Percentiles rank a stretch among this genome's conserved stretches.
Evolutionary conservation across 2,797 vertebrate species (phyloP).

Genomic region (Austrolebias charrua): DNA sequence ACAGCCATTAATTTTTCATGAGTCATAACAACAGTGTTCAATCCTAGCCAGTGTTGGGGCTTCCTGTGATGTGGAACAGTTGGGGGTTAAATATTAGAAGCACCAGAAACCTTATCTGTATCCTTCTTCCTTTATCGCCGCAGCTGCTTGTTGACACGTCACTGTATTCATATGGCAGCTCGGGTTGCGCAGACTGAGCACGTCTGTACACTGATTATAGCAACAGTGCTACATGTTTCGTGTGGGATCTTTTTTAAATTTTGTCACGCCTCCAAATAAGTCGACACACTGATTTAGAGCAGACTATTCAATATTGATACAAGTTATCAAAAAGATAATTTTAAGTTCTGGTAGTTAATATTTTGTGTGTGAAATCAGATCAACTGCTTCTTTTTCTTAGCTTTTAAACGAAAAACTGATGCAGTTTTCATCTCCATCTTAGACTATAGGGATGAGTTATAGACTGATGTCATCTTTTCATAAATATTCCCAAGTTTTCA

Average conservation of each 20-base stretch:
- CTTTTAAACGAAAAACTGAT: too few relatives aligned
- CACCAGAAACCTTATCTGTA: constrained; percentile 25
- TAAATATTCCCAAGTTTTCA: too few relatives aligned
- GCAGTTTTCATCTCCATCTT: too few relatives aligned
- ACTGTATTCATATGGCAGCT: constrained; percentile 57
- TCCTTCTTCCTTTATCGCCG: constrained; percentile 30
- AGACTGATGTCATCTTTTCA: too few relatives aligned
- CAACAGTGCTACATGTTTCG: constrained; percentile 63
- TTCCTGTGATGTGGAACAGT: constrained; percentile 35
- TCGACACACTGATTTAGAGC: not conserved
- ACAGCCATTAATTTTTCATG: constrained; percentile 22
- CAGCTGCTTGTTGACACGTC: constrained; percentile 39
- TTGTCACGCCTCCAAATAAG: constrained; percentile 12
- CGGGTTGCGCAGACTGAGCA: constrained; percentile 41
- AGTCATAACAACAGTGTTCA: constrained; percentile 41
- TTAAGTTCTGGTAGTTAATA: too few relatives aligned
- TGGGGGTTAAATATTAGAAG: constrained; percentile 57
- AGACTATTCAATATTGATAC: too few relatives aligned
- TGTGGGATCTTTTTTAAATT: constrained; percentile 38
- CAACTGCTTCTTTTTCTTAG: too few relatives aligned
- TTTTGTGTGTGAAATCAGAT: too few relatives aligned
- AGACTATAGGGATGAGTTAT: too few relatives aligned
- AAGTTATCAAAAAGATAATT: too few relatives aligned
- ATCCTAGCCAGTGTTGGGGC: constrained; percentile 14
- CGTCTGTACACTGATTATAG: constrained; percentile 50